A percentile compares a stretch with the other conserved stretches of the same genome.
phyloP scores from a whole-genome alignment of 2,888 invertebrate species.

The Sepiola atlantica region DNA sequence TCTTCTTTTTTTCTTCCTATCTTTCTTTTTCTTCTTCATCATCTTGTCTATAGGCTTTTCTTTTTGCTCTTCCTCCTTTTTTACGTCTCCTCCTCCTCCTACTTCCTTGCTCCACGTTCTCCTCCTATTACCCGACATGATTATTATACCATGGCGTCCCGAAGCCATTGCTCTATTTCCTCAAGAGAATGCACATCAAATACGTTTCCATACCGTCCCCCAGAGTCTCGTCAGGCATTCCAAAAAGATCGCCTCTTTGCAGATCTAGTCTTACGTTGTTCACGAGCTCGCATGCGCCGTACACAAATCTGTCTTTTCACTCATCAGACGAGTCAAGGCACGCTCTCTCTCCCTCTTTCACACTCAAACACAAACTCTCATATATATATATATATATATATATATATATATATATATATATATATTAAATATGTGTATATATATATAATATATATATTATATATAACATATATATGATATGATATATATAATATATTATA shows the following conservation, averaged over 20 bases:
- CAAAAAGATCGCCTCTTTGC: neutral
- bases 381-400: conserved; percentile 21
- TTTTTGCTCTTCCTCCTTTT: too few relatives aligned
- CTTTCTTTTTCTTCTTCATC: neutral
- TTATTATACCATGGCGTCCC: neutral
- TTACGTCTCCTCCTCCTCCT: too few relatives aligned
- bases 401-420: conserved; percentile 4
- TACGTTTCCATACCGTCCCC: neutral
- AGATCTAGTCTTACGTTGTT: neutral
- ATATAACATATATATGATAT: too few relatives aligned
- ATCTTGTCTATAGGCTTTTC: too few relatives aligned
- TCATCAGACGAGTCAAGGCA: neutral
- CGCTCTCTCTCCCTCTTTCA: too few relatives aligned
- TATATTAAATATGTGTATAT: neutral
- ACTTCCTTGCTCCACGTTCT: neutral
- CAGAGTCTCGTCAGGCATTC: neutral
- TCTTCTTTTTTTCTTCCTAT: too few relatives aligned
- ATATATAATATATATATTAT: too few relatives aligned
- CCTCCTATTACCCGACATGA: neutral
- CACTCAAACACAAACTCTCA: neutral
- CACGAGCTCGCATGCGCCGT: neutral
- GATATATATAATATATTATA: too few relatives aligned
- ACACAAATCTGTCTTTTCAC: neutral
- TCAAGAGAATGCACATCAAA: neutral
- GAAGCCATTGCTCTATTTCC: neutral